phyloP scores from a whole-genome alignment of 2,113 vertebrate genomes.

The Thunnus maccoyii region DNA sequence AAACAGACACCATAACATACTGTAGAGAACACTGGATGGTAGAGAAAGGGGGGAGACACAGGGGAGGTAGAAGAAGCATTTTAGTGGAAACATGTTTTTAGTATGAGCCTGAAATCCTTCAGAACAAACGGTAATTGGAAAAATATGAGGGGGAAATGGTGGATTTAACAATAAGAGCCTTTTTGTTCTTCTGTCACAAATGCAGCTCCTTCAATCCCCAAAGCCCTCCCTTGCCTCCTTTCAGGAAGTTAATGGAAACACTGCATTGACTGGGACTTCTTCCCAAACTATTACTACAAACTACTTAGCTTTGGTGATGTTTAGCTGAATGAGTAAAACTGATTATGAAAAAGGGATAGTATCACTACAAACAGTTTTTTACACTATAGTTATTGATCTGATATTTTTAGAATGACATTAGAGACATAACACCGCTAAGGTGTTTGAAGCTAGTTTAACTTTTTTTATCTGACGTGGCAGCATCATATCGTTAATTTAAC shows the following conservation, averaged over 20 bases:
- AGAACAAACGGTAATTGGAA: slow-evolving; percentile 81
- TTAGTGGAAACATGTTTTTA: slow-evolving; percentile 84
- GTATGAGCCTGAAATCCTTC: slow-evolving; percentile 72
- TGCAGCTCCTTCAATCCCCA: slow-evolving; percentile 15
- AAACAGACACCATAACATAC: slow-evolving; percentile 38
- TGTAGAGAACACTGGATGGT: not conserved
- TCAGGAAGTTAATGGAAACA: slow-evolving; percentile 26
- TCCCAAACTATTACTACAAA: not conserved
- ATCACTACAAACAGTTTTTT: not conserved
- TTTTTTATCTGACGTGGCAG: not conserved
- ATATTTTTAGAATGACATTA: not conserved
- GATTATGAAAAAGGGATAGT: not conserved
- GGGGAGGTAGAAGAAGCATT: slow-evolving; percentile 53
- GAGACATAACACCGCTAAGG: not conserved
- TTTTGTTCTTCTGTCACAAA: slow-evolving; percentile 69
- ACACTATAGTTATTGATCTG: no score
- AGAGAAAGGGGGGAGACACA: slow-evolving; percentile 2
- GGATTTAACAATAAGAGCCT: slow-evolving; percentile 73
- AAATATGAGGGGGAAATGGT: slow-evolving; percentile 80
- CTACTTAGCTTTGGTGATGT: not conserved
- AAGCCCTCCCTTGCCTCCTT: not conserved
- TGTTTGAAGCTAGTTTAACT: not conserved
- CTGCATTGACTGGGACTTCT: not conserved
- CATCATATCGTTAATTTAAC: not conserved
- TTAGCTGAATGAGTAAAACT: not conserved